Evolutionary conservation across 2,888 invertebrate species (phyloP).

Genomic region (Torymus aiolomorphi): DNA sequence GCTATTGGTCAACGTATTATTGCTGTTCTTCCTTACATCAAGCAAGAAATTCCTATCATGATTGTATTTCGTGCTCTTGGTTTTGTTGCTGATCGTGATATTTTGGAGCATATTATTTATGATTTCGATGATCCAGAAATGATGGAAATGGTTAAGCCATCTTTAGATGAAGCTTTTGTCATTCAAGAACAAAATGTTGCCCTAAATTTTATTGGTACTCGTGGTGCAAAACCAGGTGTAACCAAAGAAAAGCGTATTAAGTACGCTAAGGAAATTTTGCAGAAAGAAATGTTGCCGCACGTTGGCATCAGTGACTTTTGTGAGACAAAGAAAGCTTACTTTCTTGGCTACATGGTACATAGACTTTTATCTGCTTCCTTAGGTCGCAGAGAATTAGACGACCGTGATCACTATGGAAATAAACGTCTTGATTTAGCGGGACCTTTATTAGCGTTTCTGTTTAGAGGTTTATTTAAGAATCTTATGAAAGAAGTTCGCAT

Average conservation of each 20-base stretch:
- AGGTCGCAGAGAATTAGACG: constrained; percentile 97
- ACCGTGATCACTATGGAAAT: constrained; percentile 99
- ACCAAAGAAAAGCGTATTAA: constrained; percentile 99
- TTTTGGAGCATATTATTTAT: constrained; percentile 99
- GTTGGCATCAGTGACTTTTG: constrained; percentile 99
- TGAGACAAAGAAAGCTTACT: constrained; percentile 99
- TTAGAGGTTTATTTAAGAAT: constrained; percentile 97
- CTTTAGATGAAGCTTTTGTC: constrained; percentile 98
- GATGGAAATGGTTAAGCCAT: constrained; percentile 99
- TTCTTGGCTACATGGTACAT: constrained; percentile 99
- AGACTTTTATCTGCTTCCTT: constrained; percentile 94
- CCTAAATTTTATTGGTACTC: constrained; percentile 97
- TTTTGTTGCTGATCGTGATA: constrained; percentile 99
- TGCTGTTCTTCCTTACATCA: constrained; percentile 98
- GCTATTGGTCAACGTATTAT: constrained; percentile 99
- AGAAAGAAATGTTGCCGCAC: constrained; percentile 99
- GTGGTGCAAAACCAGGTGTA: constrained; percentile 98
- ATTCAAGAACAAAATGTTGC: constrained; percentile 99
- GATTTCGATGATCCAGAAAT: constrained; percentile 99
- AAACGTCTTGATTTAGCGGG: constrained; percentile 98
- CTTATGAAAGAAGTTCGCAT: constrained; percentile 97
- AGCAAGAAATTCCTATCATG: constrained; percentile 99
- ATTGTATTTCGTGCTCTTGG: constrained; percentile 99
- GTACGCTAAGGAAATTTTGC: constrained; percentile 99
- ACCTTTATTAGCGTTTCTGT: constrained; percentile 96